Conservation (phyloP, 2,888 invertebrate species). For the Calephelis perditalis region DNA sequence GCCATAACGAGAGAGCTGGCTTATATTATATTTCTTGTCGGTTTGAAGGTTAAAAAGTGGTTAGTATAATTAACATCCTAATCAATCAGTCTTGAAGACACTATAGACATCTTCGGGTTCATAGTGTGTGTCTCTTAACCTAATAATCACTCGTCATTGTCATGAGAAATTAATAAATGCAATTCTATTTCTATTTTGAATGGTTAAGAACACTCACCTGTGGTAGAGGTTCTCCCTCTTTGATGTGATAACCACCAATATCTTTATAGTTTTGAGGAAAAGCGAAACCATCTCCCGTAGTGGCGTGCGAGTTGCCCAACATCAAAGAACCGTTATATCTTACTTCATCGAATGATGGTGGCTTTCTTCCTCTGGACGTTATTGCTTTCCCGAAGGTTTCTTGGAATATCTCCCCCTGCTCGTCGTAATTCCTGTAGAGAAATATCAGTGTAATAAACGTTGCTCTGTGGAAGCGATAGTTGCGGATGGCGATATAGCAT, state of each 20-base stretch:
- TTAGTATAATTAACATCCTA: too few relatives aligned
- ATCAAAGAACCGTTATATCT: conserved; percentile 48
- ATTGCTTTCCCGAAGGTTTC: conserved; percentile 25
- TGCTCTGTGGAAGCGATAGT: too few relatives aligned
- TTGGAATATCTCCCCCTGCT: conserved; percentile 24
- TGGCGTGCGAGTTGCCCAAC: conserved; percentile 50
- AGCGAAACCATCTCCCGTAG: conserved; percentile 36
- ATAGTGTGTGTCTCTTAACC: too few relatives aligned
- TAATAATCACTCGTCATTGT: too few relatives aligned
- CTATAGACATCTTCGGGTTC: too few relatives aligned
- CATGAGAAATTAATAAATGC: background rate
- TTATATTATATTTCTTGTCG: too few relatives aligned
- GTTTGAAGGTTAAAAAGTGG: too few relatives aligned
- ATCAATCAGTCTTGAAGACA: too few relatives aligned
- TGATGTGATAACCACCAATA: conserved; percentile 54
- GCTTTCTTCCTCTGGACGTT: conserved; percentile 34
- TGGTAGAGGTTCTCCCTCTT: conserved; percentile 44
- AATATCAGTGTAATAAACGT: background rate
- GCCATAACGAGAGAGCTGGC: too few relatives aligned
- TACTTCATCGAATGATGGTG: conserved; percentile 40
- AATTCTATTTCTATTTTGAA: too few relatives aligned
- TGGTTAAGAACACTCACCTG: conserved; percentile 22
- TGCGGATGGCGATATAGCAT: too few relatives aligned
- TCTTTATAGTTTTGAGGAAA: conserved; percentile 48
- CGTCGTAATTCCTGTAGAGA: background rate